Conservation (phyloP, 2,888 invertebrate genomes). For the Sphaerophoria rueppellii region DNA sequence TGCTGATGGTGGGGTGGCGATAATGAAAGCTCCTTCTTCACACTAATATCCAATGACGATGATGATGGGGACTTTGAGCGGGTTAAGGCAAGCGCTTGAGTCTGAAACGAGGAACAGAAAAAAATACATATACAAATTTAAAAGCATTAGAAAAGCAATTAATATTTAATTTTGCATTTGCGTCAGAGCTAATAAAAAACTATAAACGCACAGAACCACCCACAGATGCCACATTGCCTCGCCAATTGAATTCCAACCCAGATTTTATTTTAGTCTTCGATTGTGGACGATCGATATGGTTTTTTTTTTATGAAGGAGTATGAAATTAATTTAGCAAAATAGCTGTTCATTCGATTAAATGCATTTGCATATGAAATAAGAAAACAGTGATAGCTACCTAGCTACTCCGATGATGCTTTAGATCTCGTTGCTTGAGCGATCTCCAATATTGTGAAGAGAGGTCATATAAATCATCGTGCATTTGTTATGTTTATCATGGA, state of each 20-base stretch:
- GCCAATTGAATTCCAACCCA: conserved; percentile 71
- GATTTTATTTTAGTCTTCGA: conserved; percentile 34
- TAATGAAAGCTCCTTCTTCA: conserved; percentile 81
- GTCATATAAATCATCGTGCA: conserved; percentile 63
- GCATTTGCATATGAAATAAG: conserved; percentile 55
- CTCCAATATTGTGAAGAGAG: conserved; percentile 63
- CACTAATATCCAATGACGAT: conserved; percentile 81
- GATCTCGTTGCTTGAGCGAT: conserved; percentile 28
- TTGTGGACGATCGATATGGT: not conserved
- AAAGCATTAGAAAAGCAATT: conserved; percentile 57
- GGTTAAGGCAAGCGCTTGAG: conserved; percentile 87
- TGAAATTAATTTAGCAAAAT: conserved; percentile 68
- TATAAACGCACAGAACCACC: conserved; percentile 45
- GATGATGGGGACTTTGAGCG: conserved; percentile 79
- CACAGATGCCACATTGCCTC: conserved; percentile 53
- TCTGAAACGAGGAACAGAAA: conserved; percentile 82
- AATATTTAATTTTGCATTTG: conserved; percentile 67
- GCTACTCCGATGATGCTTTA: not conserved
- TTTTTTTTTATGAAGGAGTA: not conserved
- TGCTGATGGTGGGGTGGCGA: conserved; percentile 80
- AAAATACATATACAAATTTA: conserved; percentile 12
- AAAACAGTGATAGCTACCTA: not conserved
- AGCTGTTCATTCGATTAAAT: conserved; percentile 66
- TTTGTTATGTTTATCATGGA: conserved; percentile 11
- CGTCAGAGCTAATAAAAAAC: conserved; percentile 62